Evolutionary conservation across 1,140 invertebrate genomes (phyloP).

Genomic region (Patella vulgata): DNA sequence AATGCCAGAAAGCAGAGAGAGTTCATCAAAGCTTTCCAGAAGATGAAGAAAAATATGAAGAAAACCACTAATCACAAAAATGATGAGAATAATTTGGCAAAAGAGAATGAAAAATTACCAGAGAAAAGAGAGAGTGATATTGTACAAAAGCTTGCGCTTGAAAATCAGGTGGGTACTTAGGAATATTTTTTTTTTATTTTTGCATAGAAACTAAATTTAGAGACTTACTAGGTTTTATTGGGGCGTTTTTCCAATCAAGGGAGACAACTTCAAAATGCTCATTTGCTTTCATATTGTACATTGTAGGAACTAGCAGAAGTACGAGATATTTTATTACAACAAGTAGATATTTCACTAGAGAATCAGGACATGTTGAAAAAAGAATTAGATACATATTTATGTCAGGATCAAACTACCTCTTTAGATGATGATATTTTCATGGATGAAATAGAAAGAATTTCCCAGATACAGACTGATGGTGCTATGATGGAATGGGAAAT

Average conservation of each 20-base stretch:
- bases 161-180: no score
- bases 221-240: slow-evolving; percentile 7
- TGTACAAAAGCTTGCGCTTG: background rate
- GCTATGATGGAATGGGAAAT: no score
- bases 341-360: slow-evolving; percentile 41
- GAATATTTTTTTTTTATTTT: background rate
- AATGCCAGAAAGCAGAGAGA: slow-evolving; percentile 48
- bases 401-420: no score
- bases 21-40: slow-evolving; percentile 53
- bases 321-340: slow-evolving; percentile 45
- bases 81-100: slow-evolving; percentile 30
- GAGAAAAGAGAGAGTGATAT: background rate
- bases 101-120: slow-evolving; percentile 1
- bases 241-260: no score
- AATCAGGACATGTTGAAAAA: slow-evolving; percentile 24
- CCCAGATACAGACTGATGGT: no score
- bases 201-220: slow-evolving; percentile 2
- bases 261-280: no score
- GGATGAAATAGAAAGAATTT: no score
- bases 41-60: slow-evolving; percentile 47
- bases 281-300: no score
- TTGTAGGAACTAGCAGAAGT: slow-evolving; percentile 53
- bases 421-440: no score
- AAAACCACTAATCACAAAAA: slow-evolving; percentile 16
- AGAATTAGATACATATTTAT: slow-evolving; percentile 17